These are phyloP conservation scores for Gavialis gangeticus DNA, from an alignment of 2,113 vertebrate species.

Conservation along the genomic window DNA sequence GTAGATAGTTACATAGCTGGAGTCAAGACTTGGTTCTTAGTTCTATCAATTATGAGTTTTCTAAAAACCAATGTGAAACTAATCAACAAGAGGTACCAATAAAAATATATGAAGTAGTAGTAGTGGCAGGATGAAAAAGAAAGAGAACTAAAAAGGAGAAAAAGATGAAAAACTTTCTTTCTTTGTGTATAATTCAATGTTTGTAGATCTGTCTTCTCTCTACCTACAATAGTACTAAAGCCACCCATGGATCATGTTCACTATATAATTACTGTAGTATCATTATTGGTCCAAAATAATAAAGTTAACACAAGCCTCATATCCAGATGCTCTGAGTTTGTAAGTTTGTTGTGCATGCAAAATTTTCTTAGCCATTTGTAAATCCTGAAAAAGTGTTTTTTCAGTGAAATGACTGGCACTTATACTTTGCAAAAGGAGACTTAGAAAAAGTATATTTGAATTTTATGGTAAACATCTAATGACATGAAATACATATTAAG, in stretches of 20 bases:
- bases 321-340: background rate
- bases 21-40: background rate
- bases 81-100: background rate
- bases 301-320: background rate
- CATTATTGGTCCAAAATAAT: background rate
- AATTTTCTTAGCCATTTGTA: background rate
- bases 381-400: background rate
- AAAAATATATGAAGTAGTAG: background rate
- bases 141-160: background rate
- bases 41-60: background rate
- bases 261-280: background rate
- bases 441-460: background rate
- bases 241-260: background rate
- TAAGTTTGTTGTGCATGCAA: background rate
- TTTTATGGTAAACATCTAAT: background rate
- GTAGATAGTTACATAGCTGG: background rate
- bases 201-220: background rate
- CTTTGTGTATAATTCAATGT: background rate
- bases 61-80: conserved; percentile 4
- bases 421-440: background rate
- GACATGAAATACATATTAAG: background rate
- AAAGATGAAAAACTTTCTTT: background rate
- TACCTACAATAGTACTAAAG: background rate
- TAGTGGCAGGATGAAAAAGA: background rate
- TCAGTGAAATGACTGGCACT: background rate